A percentile compares a stretch with the other conserved stretches of the same genome.
Conservation (phyloP, 2,888 invertebrate genomes). For the Cryptophagus acutangulus region DNA sequence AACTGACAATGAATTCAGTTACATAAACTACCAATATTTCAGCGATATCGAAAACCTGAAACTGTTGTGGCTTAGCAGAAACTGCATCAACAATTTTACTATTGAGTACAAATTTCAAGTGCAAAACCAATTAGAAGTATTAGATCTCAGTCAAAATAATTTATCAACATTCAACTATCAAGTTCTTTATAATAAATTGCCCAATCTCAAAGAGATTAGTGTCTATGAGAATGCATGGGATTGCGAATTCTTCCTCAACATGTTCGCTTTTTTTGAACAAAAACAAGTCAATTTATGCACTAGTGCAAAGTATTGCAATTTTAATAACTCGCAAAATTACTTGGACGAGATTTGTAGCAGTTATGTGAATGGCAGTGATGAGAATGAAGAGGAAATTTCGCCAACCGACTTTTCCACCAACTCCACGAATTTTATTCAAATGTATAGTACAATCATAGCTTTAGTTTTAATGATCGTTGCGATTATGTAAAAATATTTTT, state of each 20-base stretch:
- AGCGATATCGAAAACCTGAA: conserved; percentile 37
- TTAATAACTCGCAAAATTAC: conserved; percentile 26
- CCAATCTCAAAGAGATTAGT: conserved; percentile 39
- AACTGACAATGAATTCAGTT: conserved; percentile 36
- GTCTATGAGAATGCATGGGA: conserved; percentile 40
- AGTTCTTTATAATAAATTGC: conserved; percentile 36
- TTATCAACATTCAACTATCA: conserved; percentile 38
- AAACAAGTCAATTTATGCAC: conserved; percentile 38
- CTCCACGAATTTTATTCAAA: not conserved
- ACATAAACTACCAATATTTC: conserved; percentile 35
- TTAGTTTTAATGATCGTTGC: not conserved
- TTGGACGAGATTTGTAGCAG: conserved; percentile 30
- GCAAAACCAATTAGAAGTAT: conserved; percentile 32
- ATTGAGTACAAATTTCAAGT: conserved; percentile 33
- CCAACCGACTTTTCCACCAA: conserved; percentile 19
- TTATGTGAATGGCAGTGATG: conserved; percentile 12
- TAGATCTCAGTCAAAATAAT: conserved; percentile 40
- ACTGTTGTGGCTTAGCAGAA: conserved; percentile 41
- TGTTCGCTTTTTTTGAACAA: conserved; percentile 38
- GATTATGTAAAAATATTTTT: not conserved
- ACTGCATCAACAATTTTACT: conserved; percentile 34
- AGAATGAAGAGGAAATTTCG: conserved; percentile 23
- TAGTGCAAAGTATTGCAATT: conserved; percentile 33
- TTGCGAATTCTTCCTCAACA: conserved; percentile 41
- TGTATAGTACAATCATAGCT: too few species aligned